Evolutionary conservation across 2,113 vertebrate genomes (phyloP).

Genomic region (Lophius piscatorius): DNA sequence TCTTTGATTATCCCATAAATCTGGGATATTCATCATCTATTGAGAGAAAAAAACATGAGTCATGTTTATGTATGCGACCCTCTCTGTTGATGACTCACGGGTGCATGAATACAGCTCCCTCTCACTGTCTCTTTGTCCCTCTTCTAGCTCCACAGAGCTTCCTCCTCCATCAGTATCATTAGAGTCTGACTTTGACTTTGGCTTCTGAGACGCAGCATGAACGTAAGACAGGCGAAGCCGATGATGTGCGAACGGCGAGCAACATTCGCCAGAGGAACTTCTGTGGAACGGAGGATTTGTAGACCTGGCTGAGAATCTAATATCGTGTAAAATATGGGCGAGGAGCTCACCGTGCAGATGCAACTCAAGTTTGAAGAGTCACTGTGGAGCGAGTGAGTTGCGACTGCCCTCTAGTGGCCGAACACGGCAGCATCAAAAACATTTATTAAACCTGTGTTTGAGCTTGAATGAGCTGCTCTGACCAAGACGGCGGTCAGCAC

Average conservation of each 20-base stretch:
- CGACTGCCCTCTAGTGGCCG: conserved; percentile 47
- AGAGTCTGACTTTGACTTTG: conserved; percentile 61
- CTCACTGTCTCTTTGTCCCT: conserved; percentile 11
- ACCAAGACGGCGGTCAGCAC: neutral
- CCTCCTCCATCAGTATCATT: conserved; percentile 81
- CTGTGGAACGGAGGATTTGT: neutral
- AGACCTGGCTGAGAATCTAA: conserved; percentile 3
- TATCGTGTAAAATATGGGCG: conserved; percentile 32
- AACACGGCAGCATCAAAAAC: neutral
- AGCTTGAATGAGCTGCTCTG: too few relatives aligned
- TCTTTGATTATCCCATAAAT: conserved; percentile 9
- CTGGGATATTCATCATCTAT: neutral
- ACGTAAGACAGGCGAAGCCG: neutral
- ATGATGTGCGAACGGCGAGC: neutral
- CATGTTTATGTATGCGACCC: conserved; percentile 4
- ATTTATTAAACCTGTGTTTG: too few relatives aligned
- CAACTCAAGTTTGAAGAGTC: neutral
- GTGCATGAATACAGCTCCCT: too few relatives aligned
- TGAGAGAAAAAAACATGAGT: neutral
- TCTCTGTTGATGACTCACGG: conserved; percentile 16
- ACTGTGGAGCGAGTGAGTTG: neutral
- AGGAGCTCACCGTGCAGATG: too few relatives aligned
- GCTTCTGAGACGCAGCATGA: too few relatives aligned
- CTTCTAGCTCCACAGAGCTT: conserved; percentile 73
- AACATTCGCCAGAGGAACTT: neutral